A percentile compares a stretch with the other conserved stretches of the same genome.
These are phyloP conservation scores for Linhomoeus sp. DNA, from an alignment of 2,888 invertebrate genomes.

Conservation along the genomic window DNA sequence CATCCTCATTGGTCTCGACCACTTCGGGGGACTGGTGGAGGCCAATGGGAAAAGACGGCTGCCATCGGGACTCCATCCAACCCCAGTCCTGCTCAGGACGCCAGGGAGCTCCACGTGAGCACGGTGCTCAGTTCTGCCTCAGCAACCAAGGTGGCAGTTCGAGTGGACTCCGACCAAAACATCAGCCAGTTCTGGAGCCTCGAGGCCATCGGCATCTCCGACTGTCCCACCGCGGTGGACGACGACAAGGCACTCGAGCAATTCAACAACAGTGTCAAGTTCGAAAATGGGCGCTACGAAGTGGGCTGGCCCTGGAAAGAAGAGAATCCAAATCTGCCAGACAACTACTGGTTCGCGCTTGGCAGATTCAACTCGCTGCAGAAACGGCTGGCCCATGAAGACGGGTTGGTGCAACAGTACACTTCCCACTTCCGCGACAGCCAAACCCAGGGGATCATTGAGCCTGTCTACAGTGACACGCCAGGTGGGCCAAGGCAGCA, in stretches of 20 bases:
- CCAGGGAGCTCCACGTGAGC: no score
- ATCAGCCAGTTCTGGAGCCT: background rate
- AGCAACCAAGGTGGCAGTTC: no score
- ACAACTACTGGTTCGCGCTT: background rate
- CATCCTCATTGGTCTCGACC: background rate
- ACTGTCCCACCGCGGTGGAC: background rate
- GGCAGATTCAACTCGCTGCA: background rate
- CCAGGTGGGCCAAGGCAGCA: constrained; percentile 4
- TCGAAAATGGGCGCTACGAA: background rate
- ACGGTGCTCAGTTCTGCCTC: no score
- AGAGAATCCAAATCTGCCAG: background rate
- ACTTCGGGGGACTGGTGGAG: background rate
- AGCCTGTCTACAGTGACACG: no score
- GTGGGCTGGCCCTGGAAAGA: constrained; percentile 3
- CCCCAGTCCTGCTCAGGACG: background rate
- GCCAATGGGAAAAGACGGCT: background rate
- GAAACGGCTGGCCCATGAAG: background rate
- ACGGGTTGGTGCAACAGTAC: background rate
- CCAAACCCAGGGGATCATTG: constrained; percentile 3
- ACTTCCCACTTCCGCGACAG: background rate
- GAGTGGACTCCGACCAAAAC: no score
- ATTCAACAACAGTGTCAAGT: background rate
- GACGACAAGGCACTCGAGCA: background rate
- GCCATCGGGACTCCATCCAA: background rate
- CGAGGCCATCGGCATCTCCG: constrained; percentile 1